These are phyloP conservation scores for Rhopalosiphum nymphaeae DNA, from an alignment of 2,888 invertebrate species.

Conservation along the genomic window DNA sequence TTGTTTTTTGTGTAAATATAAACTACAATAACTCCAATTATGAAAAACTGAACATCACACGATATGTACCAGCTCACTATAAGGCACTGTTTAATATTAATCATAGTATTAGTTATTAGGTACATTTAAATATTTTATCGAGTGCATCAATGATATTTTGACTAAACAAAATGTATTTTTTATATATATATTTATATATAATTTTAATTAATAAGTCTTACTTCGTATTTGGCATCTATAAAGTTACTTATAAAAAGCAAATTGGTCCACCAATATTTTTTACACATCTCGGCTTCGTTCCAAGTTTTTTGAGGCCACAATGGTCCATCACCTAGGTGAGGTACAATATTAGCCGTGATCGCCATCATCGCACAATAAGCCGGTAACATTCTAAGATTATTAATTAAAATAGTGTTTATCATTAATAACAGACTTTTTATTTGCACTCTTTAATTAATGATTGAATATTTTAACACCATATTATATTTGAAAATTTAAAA, in stretches of 20 bases:
- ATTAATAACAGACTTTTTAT: not conserved
- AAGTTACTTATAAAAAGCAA: conserved; percentile 67
- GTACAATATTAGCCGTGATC: conserved; percentile 49
- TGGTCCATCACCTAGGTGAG: conserved; percentile 66
- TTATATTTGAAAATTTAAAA: not conserved
- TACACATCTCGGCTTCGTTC: conserved; percentile 67
- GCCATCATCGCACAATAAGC: conserved; percentile 54
- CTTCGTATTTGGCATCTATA: conserved; percentile 66
- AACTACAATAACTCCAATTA: conserved; percentile 45
- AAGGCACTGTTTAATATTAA: conserved; percentile 59
- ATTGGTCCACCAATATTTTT: conserved; percentile 67
- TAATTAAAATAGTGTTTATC: not conserved
- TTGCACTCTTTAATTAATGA: not conserved
- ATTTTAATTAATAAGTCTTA: conserved; percentile 60
- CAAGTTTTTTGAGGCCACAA: conserved; percentile 66
- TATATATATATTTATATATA: conserved; percentile 62
- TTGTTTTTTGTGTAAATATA: conserved; percentile 16
- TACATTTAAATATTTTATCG: not conserved
- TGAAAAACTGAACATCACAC: conserved; percentile 64
- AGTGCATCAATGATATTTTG: too few relatives aligned
- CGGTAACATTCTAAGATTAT: conserved; percentile 59
- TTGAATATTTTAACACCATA: not conserved
- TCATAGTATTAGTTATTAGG: not conserved
- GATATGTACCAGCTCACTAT: conserved; percentile 66
- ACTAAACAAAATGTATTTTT: not conserved